Evolutionary conservation across 2,888 invertebrate genomes (phyloP).

Genomic region (Sarcophaga rosellei): DNA sequence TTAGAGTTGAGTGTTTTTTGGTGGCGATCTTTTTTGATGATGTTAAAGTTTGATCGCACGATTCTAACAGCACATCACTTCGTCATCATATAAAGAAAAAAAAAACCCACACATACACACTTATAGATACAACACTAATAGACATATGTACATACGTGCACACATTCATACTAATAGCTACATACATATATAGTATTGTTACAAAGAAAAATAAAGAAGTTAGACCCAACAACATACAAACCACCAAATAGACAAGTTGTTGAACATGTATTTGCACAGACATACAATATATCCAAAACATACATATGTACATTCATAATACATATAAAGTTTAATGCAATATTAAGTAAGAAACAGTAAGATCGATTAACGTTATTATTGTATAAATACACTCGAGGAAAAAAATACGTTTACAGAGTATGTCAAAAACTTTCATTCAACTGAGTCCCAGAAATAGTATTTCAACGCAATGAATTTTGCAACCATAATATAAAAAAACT

Average conservation of each 20-base stretch:
- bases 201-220: conserved; percentile 1
- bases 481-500: too few relatives aligned
- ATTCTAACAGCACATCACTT: conserved; percentile 72
- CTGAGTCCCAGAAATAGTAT: too few relatives aligned
- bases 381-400: conserved; percentile 44
- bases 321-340: conserved; percentile 56
- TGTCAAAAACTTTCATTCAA: background rate
- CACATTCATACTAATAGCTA: conserved; percentile 29
- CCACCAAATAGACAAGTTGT: conserved; percentile 28
- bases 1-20: conserved; percentile 48
- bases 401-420: background rate
- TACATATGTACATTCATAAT: conserved; percentile 42
- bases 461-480: too few relatives aligned
- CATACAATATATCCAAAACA: too few relatives aligned
- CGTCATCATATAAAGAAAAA: conserved; percentile 57
- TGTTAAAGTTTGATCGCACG: conserved; percentile 71
- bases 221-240: conserved; percentile 28
- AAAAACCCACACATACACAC: conserved; percentile 19
- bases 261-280: background rate
- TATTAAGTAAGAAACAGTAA: conserved; percentile 63
- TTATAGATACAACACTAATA: background rate
- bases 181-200: conserved; percentile 34
- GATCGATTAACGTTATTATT: conserved; percentile 66
- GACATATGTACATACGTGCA: conserved; percentile 61
- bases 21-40: conserved; percentile 65